These are phyloP conservation scores for Himalopsyche tibetana DNA, from an alignment of 2,888 invertebrate genomes.

Conservation along the genomic window DNA sequence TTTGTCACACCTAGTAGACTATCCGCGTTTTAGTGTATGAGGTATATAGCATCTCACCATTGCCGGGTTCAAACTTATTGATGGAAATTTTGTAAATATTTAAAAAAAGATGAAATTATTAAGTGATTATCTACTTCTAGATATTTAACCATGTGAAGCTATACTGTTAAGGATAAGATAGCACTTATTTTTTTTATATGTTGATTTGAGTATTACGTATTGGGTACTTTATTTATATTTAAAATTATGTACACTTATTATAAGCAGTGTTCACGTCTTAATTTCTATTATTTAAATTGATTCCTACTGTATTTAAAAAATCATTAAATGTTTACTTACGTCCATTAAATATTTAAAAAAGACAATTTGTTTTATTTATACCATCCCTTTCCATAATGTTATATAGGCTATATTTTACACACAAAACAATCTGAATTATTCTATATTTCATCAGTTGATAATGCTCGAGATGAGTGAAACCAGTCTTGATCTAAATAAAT, in stretches of 20 bases:
- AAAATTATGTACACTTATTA: slow-evolving; percentile 7
- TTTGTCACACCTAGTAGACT: background rate
- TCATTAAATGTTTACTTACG: slow-evolving; percentile 11
- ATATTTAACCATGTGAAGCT: background rate
- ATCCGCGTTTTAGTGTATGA: background rate
- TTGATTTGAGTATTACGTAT: background rate
- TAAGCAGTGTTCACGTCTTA: slow-evolving; percentile 3
- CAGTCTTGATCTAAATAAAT: too few relatives aligned
- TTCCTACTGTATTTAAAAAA: slow-evolving; percentile 6
- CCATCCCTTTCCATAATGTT: too few relatives aligned
- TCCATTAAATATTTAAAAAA: slow-evolving; percentile 19
- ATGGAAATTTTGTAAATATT: slow-evolving; percentile 15
- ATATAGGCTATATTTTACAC: too few relatives aligned
- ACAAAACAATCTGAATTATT: too few relatives aligned
- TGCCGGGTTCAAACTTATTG: background rate
- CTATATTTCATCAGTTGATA: too few relatives aligned
- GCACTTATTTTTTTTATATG: slow-evolving; percentile 14
- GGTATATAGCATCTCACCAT: background rate
- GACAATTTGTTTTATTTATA: too few relatives aligned
- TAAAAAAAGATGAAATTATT: background rate
- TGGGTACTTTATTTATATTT: background rate
- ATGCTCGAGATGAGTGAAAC: too few relatives aligned
- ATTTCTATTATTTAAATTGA: slow-evolving; percentile 30
- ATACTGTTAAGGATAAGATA: slow-evolving; percentile 1
- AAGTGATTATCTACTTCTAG: background rate